Evolutionary conservation across 2,888 invertebrate genomes (phyloP).

Genomic region (Philopedon plagiatum): DNA sequence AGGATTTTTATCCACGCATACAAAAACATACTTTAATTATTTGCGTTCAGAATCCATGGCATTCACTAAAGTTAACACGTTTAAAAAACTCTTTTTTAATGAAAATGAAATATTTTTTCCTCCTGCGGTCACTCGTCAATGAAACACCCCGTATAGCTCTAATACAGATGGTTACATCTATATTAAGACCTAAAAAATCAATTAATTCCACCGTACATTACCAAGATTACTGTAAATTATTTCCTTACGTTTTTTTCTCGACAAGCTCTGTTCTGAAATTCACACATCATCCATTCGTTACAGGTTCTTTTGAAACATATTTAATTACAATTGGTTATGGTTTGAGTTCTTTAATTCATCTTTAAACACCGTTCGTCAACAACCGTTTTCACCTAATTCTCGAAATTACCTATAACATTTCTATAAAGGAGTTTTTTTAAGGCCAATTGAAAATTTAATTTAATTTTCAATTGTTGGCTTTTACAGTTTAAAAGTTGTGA

Average conservation of each 20-base stretch:
- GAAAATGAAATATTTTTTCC: too few relatives aligned
- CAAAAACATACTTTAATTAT: too few relatives aligned
- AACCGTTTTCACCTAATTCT: slow-evolving; percentile 5
- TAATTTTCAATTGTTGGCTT: not conserved
- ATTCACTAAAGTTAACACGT: too few relatives aligned
- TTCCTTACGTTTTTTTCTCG: slow-evolving; percentile 3
- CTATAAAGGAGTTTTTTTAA: not conserved
- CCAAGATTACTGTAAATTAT: slow-evolving; percentile 7
- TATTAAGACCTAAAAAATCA: slow-evolving; percentile 10
- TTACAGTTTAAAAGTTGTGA: not conserved
- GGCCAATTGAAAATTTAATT: not conserved
- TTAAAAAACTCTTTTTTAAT: too few relatives aligned
- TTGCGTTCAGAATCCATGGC: too few relatives aligned
- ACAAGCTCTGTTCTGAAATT: not conserved
- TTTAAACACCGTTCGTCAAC: not conserved
- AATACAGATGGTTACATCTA: too few relatives aligned
- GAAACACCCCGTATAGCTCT: too few relatives aligned
- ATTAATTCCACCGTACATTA: not conserved
- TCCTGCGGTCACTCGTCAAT: too few relatives aligned
- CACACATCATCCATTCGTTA: slow-evolving; percentile 4
- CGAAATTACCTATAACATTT: not conserved
- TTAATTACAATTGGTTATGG: slow-evolving; percentile 4
- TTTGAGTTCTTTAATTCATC: not conserved
- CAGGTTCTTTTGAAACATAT: not conserved
- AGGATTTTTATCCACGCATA: too few relatives aligned